A percentile compares a stretch with the other conserved stretches of the same genome.
phyloP scores from a whole-genome alignment of 2,113 vertebrate species.

The Thalassarche chlororhynchos region DNA sequence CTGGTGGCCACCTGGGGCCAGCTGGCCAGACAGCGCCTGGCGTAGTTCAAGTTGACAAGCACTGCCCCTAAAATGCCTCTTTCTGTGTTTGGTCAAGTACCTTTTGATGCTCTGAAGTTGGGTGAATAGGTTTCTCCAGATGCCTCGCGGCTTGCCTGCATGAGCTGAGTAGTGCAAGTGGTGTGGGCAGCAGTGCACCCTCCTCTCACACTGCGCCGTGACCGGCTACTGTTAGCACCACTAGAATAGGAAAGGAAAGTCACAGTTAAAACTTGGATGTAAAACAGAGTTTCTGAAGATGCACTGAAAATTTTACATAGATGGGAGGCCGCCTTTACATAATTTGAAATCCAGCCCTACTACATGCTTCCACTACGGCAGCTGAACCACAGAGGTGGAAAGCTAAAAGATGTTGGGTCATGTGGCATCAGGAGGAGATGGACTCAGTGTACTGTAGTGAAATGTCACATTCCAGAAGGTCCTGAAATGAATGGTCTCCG shows the following conservation, averaged over 20 bases:
- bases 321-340: not conserved
- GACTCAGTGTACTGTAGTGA: conserved; percentile 60
- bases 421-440: not conserved
- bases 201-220: rapidly evolving
- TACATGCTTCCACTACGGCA: not conserved
- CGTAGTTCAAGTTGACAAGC: rapidly evolving
- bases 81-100: not conserved
- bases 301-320: conserved; percentile 22
- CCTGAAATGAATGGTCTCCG: conserved; percentile 54
- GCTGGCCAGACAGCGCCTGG: not conserved
- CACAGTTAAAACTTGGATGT: conserved; percentile 3
- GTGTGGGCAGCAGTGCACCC: not conserved
- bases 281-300: conserved; percentile 30
- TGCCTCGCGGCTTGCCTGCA: not conserved
- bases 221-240: not conserved
- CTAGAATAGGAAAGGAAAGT: conserved; percentile 21
- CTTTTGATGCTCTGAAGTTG: not conserved
- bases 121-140: not conserved
- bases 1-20: not conserved
- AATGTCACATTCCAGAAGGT: conserved; percentile 79
- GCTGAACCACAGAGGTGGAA: conserved; percentile 44
- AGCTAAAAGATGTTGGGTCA: conserved; percentile 20
- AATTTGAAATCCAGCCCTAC: conserved; percentile 31
- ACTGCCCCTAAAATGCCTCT: not conserved
- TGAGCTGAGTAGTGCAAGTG: not conserved